Conservation (phyloP, 2,113 vertebrate species). For the Vanacampus margaritifer region DNA sequence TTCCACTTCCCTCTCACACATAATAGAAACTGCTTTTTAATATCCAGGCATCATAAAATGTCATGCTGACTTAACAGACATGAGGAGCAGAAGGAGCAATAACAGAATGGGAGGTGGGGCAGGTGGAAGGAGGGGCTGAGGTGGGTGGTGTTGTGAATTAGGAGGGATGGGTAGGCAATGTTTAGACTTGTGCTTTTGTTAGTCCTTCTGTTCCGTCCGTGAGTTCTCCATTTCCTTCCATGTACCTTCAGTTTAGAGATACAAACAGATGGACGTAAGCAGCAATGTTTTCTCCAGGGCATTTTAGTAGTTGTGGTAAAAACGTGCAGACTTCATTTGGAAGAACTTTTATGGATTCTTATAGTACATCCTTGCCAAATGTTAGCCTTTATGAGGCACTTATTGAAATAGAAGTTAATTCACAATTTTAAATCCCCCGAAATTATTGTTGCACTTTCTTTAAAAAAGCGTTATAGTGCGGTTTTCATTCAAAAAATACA, state of each 20-base stretch:
- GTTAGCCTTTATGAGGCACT: not conserved
- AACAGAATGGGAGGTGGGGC: slow-evolving; percentile 47
- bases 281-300: not conserved
- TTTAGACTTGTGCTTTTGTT: slow-evolving; percentile 20
- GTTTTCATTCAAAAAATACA: too few relatives aligned
- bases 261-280: slow-evolving; percentile 9
- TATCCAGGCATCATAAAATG: slow-evolving; percentile 76
- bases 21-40: slow-evolving; percentile 75
- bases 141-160: slow-evolving; percentile 14
- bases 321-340: not conserved
- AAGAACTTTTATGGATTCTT: not conserved
- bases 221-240: not conserved
- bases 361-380: not conserved
- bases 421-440: not conserved
- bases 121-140: slow-evolving; percentile 5
- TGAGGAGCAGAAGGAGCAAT: slow-evolving; percentile 68
- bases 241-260: slow-evolving; percentile 1
- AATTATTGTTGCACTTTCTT: not conserved
- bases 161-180: slow-evolving; percentile 11
- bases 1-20: slow-evolving; percentile 68
- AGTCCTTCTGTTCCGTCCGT: slow-evolving; percentile 6
- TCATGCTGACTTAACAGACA: slow-evolving; percentile 76
- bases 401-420: not conserved
- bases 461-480: too few relatives aligned
- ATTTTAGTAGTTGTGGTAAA: slow-evolving; percentile 1